These are phyloP conservation scores for Cyanistes caeruleus DNA, from an alignment of 2,113 vertebrate species.

Conservation along the genomic window DNA sequence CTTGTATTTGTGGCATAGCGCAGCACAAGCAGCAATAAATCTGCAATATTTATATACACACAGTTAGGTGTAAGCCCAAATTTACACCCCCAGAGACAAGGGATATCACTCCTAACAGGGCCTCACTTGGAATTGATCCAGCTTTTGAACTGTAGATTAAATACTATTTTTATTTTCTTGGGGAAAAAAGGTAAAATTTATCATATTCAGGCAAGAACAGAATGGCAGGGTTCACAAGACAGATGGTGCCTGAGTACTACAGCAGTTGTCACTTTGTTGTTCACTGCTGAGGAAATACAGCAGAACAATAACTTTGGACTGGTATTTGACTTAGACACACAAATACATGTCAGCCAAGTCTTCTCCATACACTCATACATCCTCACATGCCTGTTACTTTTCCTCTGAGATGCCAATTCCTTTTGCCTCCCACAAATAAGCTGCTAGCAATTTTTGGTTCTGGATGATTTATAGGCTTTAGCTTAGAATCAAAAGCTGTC, in stretches of 20 bases:
- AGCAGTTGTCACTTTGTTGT: conserved; percentile 53
- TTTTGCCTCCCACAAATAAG: not conserved
- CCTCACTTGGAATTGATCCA: conserved; percentile 51
- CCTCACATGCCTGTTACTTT: not conserved
- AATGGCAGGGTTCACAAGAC: conserved; percentile 49
- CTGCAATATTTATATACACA: conserved; percentile 51
- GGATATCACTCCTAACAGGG: conserved; percentile 26
- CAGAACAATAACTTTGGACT: conserved; percentile 46
- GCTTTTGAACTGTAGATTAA: conserved; percentile 24
- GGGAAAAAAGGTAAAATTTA: conserved; percentile 29
- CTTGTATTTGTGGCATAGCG: not conserved
- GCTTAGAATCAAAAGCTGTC: conserved; percentile 1
- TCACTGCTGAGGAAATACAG: conserved; percentile 30
- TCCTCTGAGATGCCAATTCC: not conserved
- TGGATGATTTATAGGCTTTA: not conserved
- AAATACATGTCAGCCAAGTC: not conserved
- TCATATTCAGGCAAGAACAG: conserved; percentile 25
- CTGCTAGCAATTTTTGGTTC: not conserved
- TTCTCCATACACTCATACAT: not conserved
- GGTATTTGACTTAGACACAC: conserved; percentile 11
- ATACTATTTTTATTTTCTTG: conserved; percentile 30
- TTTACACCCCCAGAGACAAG: conserved; percentile 49
- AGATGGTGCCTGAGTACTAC: conserved; percentile 56
- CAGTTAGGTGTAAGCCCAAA: conserved; percentile 52
- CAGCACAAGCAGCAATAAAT: conserved; percentile 17